Conservation (phyloP, 2,113 vertebrate species). For the Tautogolabrus adspersus region DNA sequence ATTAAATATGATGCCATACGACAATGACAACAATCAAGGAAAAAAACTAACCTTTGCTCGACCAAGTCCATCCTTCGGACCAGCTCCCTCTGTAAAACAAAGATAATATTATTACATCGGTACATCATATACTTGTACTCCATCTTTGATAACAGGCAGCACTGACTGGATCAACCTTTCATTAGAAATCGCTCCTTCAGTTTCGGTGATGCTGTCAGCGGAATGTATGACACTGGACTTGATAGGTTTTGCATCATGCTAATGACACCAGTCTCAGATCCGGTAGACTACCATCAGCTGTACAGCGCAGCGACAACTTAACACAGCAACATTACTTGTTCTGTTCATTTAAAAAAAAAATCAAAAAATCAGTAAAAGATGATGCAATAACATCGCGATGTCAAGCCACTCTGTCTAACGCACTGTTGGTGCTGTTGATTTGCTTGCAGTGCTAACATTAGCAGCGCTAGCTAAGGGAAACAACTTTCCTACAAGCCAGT, state of each 20-base stretch:
- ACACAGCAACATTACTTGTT: background rate
- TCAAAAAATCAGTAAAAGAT: slow-evolving; percentile 34
- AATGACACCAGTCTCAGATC: background rate
- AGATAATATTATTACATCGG: background rate
- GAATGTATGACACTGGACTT: background rate
- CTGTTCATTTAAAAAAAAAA: background rate
- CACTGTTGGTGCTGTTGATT: background rate
- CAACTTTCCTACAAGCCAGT: slow-evolving; percentile 4
- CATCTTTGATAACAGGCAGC: too few relatives aligned
- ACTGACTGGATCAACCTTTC: background rate
- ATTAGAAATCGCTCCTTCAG: too few relatives aligned
- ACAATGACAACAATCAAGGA: background rate
- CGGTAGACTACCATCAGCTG: background rate
- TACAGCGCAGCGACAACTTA: background rate
- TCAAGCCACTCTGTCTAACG: background rate
- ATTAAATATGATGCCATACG: background rate
- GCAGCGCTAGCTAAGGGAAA: slow-evolving; percentile 35
- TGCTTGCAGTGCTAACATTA: slow-evolving; percentile 61
- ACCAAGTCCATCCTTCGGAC: slow-evolving; percentile 39
- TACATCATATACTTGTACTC: background rate
- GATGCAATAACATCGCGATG: slow-evolving; percentile 65
- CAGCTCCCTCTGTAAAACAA: slow-evolving; percentile 66
- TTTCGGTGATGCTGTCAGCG: background rate
- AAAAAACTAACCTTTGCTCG: slow-evolving; percentile 68
- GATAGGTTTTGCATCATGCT: slow-evolving; percentile 8